A percentile compares a stretch with the other conserved stretches of the same genome.
Conservation (phyloP, 2,797 vertebrate species). For the Poecile montanus region DNA sequence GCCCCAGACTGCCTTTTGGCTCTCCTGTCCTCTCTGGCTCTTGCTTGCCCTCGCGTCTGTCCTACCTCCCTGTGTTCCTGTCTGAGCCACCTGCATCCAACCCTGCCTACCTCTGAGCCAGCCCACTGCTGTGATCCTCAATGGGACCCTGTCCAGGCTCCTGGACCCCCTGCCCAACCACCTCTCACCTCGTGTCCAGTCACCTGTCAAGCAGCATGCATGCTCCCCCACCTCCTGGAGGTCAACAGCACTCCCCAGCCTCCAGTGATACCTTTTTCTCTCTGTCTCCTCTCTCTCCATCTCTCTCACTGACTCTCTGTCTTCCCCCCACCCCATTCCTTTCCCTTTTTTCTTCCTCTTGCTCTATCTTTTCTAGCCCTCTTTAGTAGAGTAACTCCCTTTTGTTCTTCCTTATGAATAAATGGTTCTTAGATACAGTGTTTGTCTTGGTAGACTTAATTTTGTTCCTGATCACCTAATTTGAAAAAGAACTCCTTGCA, state of each 20-base stretch:
- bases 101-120: background rate
- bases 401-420: background rate
- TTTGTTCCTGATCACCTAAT: background rate
- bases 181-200: rapidly evolving
- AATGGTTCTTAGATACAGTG: background rate
- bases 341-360: background rate
- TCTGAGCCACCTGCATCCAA: background rate
- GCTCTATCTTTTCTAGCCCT: background rate
- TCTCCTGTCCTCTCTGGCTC: background rate
- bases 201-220: rapidly evolving
- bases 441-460: background rate
- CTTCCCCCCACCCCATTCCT: background rate
- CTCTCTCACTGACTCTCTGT: no score
- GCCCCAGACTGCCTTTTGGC: no score
- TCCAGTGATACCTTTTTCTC: background rate
- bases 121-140: background rate
- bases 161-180: background rate
- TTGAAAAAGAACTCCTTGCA: background rate
- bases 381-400: background rate
- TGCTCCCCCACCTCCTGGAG: background rate
- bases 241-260: background rate
- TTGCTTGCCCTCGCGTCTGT: background rate
- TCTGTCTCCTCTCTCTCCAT: background rate
- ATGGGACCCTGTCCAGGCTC: background rate
- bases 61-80: background rate